Evolutionary conservation across 2,888 invertebrate genomes (phyloP), one percentile per base, ranked within the genome.

Genomic region (Agrochola lota): DNA sequence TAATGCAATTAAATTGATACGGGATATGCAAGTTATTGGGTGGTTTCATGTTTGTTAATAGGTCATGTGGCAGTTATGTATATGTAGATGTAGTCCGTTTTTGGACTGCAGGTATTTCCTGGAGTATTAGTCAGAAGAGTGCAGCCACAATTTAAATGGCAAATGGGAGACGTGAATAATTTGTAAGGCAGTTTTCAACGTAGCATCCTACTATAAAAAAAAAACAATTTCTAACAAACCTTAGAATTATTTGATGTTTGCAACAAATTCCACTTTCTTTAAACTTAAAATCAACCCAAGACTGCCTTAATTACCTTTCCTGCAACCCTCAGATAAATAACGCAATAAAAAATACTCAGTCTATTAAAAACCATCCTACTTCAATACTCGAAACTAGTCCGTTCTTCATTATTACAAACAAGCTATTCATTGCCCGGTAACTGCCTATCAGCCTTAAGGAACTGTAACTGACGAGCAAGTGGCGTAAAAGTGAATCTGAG

Each of bases 401-500:
- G 46, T n/a, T 30, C 52, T 72, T 69, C 72, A 62, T 9, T 57
- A 71, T 15, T 57, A 66, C 46, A 40, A 82, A 77, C 69, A 79
- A 78, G 80, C 77, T 83, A 83, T 84, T 77, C 72, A 86, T 80
- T 86, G 85, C 35, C 59, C 66, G 52, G 30, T 75, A 71, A 84
- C 81, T 82, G 83, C 86, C 90, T 90, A 91, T 90, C 90, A 86
- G 85, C 90, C 88, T 90, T 73, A 86, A 77, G 59, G 77, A 59
- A 90, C 88, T 84, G 90, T 93, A 92, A 93, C 92, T 93, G 93
- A 91, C 92, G 89, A 81, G 86, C 91, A 92, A 93, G 91, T 92
- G 92, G 91, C 92, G 92, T 93, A 92, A 94, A 94, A 94, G 93
- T 92, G 92, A 93, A 92, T 93, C 91, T 89, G 87, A 90, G 88